These are phyloP conservation scores for Streptopelia turtur DNA, from an alignment of 2,797 vertebrate species.

Conservation along the genomic window DNA sequence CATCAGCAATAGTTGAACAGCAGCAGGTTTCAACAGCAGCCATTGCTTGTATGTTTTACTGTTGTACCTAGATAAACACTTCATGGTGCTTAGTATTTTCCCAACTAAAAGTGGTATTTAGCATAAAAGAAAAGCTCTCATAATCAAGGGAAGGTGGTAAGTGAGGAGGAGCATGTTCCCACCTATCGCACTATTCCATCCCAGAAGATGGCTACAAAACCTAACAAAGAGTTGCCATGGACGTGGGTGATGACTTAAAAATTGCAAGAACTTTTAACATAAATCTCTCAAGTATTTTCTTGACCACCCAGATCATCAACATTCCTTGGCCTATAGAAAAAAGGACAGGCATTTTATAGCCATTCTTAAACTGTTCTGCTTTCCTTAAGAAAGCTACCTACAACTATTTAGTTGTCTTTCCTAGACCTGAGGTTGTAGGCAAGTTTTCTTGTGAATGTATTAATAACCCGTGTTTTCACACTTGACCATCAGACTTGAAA, in stretches of 20 bases:
- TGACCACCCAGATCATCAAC: not conserved
- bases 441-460: not conserved
- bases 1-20: not conserved
- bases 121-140: not conserved
- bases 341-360: not conserved
- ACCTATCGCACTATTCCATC: not conserved
- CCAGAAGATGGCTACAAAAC: not conserved
- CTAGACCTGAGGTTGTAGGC: not conserved
- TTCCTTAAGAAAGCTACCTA: not conserved
- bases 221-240: not conserved
- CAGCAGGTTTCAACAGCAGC: not conserved
- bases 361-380: not conserved
- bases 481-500: not conserved
- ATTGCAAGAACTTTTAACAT: rapidly evolving
- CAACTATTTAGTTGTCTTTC: not conserved
- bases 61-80: not conserved
- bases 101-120: not conserved
- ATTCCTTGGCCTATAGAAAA: not conserved
- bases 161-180: not conserved
- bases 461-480: not conserved
- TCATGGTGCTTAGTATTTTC: not conserved
- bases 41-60: not conserved
- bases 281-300: not conserved
- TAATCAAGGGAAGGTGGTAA: not conserved
- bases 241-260: not conserved